Conservation (phyloP, 2,113 vertebrate genomes). For the Callithrix jacchus region DNA sequence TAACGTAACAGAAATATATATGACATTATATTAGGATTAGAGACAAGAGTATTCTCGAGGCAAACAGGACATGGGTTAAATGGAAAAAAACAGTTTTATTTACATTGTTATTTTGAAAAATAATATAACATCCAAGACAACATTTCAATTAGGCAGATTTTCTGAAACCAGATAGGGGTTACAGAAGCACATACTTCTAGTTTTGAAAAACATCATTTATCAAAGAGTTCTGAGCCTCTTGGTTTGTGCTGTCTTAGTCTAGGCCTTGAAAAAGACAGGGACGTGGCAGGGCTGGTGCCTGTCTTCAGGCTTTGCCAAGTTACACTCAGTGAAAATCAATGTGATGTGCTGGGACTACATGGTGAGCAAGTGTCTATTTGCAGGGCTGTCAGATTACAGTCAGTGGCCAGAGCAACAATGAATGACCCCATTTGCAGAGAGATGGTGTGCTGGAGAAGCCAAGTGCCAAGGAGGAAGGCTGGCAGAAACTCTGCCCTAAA, state of each 20-base stretch:
- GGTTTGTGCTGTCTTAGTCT: neutral
- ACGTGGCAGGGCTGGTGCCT: neutral
- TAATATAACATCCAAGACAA: neutral
- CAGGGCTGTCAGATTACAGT: neutral
- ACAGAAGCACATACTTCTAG: neutral
- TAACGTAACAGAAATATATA: neutral
- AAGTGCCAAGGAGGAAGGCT: neutral
- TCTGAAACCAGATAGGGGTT: conserved; percentile 9
- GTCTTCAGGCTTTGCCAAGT: neutral
- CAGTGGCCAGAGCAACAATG: neutral
- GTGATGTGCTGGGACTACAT: neutral
- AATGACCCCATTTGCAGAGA: neutral
- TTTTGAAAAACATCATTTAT: neutral
- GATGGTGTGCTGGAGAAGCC: neutral
- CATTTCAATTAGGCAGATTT: neutral
- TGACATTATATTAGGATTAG: no score
- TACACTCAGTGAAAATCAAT: neutral
- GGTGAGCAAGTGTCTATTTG: neutral
- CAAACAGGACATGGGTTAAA: neutral
- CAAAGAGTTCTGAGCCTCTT: neutral
- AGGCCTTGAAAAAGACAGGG: neutral
- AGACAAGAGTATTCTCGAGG: neutral
- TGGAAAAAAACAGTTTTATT: neutral
- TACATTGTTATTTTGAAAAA: conserved; percentile 14
- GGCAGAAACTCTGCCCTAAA: neutral